Conservation (phyloP, 2,113 vertebrate species). For the Pachypanchax playfairii region DNA sequence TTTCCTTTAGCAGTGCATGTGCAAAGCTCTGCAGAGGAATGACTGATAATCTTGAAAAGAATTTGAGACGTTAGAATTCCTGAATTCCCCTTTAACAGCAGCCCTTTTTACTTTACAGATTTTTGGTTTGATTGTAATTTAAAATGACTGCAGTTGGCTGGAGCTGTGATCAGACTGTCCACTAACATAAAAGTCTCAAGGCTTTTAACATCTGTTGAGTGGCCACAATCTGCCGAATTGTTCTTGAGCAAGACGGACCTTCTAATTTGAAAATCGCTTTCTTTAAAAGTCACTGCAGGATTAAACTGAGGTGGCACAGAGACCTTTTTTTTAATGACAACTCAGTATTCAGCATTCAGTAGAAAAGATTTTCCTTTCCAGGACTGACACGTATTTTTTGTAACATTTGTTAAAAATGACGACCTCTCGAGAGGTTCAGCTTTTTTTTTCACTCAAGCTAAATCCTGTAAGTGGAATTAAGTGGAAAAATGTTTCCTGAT, state of each 20-base stretch:
- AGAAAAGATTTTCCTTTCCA: too few species aligned
- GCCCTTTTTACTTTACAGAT: neutral
- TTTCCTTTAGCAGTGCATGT: too few species aligned
- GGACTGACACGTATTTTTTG: too few species aligned
- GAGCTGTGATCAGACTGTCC: neutral
- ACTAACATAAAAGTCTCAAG: neutral
- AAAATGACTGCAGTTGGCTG: neutral
- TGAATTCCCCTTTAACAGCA: neutral
- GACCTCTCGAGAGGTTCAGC: neutral
- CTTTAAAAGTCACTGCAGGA: slow-evolving; percentile 4
- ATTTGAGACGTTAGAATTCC: neutral
- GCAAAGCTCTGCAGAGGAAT: too few species aligned
- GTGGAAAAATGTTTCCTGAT: neutral
- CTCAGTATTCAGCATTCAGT: too few species aligned
- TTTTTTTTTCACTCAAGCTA: neutral
- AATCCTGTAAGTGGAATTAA: neutral
- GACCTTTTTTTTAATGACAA: too few species aligned
- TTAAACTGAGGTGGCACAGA: neutral
- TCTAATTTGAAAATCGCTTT: slow-evolving; percentile 1
- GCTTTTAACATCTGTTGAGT: neutral
- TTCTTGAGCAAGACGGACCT: slow-evolving; percentile 21
- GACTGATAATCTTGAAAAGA: too few species aligned
- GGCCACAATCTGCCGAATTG: slow-evolving; percentile 13
- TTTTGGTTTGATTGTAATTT: neutral
- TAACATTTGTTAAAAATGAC: slow-evolving; percentile 3